These are phyloP conservation scores for Drosophila pegasa DNA, from an alignment of 2,888 invertebrate species.

Conservation along the genomic window DNA sequence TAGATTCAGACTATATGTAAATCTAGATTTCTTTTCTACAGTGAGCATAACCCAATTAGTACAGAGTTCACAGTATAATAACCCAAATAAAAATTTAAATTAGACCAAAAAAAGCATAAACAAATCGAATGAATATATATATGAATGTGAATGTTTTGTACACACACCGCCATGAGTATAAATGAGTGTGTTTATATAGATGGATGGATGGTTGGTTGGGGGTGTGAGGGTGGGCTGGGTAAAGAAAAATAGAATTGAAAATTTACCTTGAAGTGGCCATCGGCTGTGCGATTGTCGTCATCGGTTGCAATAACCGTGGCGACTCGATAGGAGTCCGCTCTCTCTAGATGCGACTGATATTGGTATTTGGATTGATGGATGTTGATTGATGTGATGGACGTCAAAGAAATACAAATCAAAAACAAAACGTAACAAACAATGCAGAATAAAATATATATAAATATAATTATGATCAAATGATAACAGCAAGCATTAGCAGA, in stretches of 20 bases:
- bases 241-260: conserved; percentile 22
- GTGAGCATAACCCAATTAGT: not conserved
- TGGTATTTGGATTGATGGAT: conserved; percentile 63
- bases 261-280: conserved; percentile 95
- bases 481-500: conserved; percentile 45
- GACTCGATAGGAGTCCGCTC: conserved; percentile 98
- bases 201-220: not conserved
- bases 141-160: conserved; percentile 4
- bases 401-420: conserved; percentile 66
- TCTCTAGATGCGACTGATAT: conserved; percentile 89
- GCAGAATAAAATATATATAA: conserved; percentile 21
- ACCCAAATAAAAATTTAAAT: conserved; percentile 30
- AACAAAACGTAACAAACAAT: conserved; percentile 63
- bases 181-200: conserved; percentile 21
- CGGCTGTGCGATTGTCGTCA: conserved; percentile 98
- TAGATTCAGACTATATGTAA: not conserved
- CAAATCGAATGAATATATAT: conserved; percentile 1
- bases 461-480: conserved; percentile 14
- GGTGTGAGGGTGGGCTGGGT: conserved; percentile 5
- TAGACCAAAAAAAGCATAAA: conserved; percentile 11
- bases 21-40: not conserved
- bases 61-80: not conserved
- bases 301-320: conserved; percentile 96
- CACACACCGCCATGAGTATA: conserved; percentile 4
- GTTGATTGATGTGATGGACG: conserved; percentile 66